Evolutionary conservation across 2,888 invertebrate species (phyloP).

Genomic region (Drosophila greeni): DNA sequence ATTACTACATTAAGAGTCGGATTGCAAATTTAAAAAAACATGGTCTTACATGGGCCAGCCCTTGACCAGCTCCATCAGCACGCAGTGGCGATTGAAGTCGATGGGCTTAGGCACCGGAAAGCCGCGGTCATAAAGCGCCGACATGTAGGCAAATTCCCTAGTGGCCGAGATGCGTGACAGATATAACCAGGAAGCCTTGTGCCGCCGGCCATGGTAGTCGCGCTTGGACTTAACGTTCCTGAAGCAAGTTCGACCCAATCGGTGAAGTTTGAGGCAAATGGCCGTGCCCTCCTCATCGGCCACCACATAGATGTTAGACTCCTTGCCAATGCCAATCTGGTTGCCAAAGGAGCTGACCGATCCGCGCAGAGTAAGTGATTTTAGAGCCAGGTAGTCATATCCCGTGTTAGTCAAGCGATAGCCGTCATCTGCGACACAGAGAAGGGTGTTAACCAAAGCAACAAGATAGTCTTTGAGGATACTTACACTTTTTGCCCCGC

Average conservation of each 20-base stretch:
- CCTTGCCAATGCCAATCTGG: slow-evolving; percentile 99
- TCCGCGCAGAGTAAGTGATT: slow-evolving; percentile 88
- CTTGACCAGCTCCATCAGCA: slow-evolving; percentile 95
- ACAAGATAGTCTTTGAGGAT: too few species aligned
- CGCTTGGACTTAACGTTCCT: slow-evolving; percentile 96
- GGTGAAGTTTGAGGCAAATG: slow-evolving; percentile 93
- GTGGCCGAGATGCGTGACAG: slow-evolving; percentile 97
- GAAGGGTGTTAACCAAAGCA: neutral
- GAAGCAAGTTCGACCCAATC: slow-evolving; percentile 96
- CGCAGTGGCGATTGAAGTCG: slow-evolving; percentile 96
- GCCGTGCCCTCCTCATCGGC: slow-evolving; percentile 88
- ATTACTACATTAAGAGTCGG: neutral
- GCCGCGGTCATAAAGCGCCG: slow-evolving; percentile 91
- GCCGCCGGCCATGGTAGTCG: slow-evolving; percentile 96
- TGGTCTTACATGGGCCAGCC: slow-evolving; percentile 88
- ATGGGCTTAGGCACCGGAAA: slow-evolving; percentile 97
- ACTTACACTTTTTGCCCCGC: slow-evolving; percentile 93
- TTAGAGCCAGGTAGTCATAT: slow-evolving; percentile 97
- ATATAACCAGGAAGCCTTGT: slow-evolving; percentile 96
- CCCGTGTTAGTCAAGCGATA: slow-evolving; percentile 96
- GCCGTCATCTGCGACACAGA: slow-evolving; percentile 88
- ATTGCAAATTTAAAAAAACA: too few species aligned
- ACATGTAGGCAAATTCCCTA: slow-evolving; percentile 98
- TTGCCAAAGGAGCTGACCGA: slow-evolving; percentile 94
- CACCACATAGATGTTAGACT: slow-evolving; percentile 97